A percentile compares a stretch with the other conserved stretches of the same genome.
Conservation (phyloP, 2,797 vertebrate species). For the Gouania willdenowi region DNA sequence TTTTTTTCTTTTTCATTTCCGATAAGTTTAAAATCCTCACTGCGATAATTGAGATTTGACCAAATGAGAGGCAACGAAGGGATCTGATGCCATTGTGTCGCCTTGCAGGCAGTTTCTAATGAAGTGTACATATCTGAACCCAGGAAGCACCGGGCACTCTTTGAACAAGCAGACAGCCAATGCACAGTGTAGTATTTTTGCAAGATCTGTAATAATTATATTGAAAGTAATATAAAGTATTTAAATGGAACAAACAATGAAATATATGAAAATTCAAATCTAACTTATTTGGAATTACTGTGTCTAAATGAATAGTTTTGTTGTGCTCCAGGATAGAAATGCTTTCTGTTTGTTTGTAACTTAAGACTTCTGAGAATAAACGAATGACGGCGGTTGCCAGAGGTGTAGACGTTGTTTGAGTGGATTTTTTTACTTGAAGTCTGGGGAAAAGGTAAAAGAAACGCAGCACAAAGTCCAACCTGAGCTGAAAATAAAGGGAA, state of each 20-base stretch:
- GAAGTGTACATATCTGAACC: slow-evolving; percentile 63
- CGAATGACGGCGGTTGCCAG: slow-evolving; percentile 27
- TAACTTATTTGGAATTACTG: slow-evolving; percentile 72
- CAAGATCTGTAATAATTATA: slow-evolving; percentile 67
- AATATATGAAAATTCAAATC: slow-evolving; percentile 66
- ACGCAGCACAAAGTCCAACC: slow-evolving; percentile 3
- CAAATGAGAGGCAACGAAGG: slow-evolving; percentile 42
- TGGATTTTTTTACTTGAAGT: background rate
- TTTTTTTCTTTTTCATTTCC: slow-evolving; percentile 42
- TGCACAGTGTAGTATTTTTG: slow-evolving; percentile 72
- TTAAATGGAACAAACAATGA: slow-evolving; percentile 69
- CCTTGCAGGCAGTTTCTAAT: slow-evolving; percentile 25
- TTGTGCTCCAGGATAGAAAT: slow-evolving; percentile 47
- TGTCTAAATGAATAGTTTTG: slow-evolving; percentile 58
- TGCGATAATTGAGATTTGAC: slow-evolving; percentile 50
- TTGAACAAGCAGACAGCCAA: slow-evolving; percentile 57
- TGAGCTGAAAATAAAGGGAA: slow-evolving; percentile 7
- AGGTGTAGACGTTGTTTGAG: slow-evolving; percentile 42
- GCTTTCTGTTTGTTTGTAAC: slow-evolving; percentile 54
- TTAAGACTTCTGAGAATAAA: slow-evolving; percentile 49
- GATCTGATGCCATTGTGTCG: slow-evolving; percentile 3
- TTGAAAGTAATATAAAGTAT: slow-evolving; percentile 65
- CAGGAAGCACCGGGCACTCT: slow-evolving; percentile 64
- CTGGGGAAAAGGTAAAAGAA: too few relatives aligned
- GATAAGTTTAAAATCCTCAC: slow-evolving; percentile 38